These are phyloP conservation scores for Agapornis canus DNA, from an alignment of 2,797 vertebrate genomes.

Conservation along the genomic window DNA sequence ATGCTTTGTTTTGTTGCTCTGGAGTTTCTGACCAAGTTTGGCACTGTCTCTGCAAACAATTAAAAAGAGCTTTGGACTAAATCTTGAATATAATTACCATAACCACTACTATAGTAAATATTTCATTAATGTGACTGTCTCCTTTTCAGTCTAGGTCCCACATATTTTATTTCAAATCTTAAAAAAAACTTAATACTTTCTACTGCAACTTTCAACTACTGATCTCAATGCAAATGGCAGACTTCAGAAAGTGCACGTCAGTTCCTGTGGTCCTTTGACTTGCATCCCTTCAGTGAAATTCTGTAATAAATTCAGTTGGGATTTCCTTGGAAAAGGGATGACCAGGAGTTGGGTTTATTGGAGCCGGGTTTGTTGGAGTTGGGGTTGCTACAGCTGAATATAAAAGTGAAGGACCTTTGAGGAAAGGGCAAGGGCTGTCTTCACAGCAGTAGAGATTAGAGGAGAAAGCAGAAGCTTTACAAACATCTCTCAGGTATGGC, in stretches of 20 bases:
- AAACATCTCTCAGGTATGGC: background rate
- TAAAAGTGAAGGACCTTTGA: background rate
- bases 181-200: background rate
- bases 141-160: background rate
- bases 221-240: background rate
- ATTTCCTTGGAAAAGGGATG: background rate
- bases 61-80: background rate
- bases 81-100: background rate
- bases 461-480: background rate
- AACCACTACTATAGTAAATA: background rate
- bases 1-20: background rate
- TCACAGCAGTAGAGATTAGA: rapidly evolving
- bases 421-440: background rate
- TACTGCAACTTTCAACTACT: background rate
- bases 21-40: background rate
- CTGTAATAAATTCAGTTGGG: background rate
- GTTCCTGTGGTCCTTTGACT: background rate
- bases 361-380: background rate
- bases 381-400: background rate
- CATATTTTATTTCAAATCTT: background rate
- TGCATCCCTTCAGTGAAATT: background rate
- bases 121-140: background rate
- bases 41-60: background rate
- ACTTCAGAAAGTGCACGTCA: background rate
- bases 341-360: background rate